Conservation (phyloP, 2,888 invertebrate species). For the Therioaphis trifolii region DNA sequence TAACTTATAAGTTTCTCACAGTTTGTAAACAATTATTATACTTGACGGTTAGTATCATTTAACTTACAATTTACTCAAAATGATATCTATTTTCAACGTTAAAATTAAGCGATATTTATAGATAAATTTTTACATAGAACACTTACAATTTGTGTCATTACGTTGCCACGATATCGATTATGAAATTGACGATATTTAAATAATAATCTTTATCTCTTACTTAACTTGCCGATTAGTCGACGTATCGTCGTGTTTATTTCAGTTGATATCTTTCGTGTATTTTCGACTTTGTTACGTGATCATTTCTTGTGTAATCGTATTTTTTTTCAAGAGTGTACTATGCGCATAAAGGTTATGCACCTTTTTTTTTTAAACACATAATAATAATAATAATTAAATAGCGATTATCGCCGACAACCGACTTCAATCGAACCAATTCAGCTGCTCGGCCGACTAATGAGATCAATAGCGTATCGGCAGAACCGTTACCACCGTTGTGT, state of each 20-base stretch:
- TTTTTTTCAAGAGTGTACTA: not conserved
- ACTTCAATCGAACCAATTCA: not conserved
- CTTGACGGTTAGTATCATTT: too few relatives aligned
- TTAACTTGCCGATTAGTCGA: too few relatives aligned
- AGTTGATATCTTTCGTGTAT: not conserved
- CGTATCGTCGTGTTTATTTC: not conserved
- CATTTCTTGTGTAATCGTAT: constrained; percentile 27
- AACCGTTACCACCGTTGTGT: not conserved
- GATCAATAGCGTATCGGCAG: not conserved
- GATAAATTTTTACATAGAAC: too few relatives aligned
- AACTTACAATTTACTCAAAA: too few relatives aligned
- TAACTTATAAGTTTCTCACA: too few relatives aligned
- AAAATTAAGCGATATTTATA: too few relatives aligned
- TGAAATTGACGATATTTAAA: too few relatives aligned
- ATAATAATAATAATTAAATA: not conserved
- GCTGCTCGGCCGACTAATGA: not conserved
- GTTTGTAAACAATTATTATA: too few relatives aligned
- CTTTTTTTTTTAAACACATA: not conserved
- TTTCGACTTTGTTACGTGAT: constrained; percentile 12
- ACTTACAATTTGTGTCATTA: too few relatives aligned
- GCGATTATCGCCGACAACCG: not conserved
- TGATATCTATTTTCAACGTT: too few relatives aligned
- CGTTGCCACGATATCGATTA: too few relatives aligned
- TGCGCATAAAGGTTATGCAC: not conserved
- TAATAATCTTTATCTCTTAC: too few relatives aligned